Evolutionary conservation across 2,888 invertebrate species (phyloP), one percentile per base, ranked within the genome.

Genomic region (Pandemis cinnamomeana): DNA sequence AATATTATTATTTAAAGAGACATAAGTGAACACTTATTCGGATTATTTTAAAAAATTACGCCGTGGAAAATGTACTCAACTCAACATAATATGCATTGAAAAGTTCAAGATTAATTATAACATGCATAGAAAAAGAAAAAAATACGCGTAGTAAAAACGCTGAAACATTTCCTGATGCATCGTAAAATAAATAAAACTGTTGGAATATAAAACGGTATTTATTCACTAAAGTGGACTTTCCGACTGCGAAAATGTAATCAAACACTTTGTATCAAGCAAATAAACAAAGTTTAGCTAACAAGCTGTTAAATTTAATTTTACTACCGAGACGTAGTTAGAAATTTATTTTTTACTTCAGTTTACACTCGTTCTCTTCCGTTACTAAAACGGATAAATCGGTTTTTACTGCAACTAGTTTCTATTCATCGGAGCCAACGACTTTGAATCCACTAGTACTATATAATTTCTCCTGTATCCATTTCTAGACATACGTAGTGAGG

Each of bases 361-460:
- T 15, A 41, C 15, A 53, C 67, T 53, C 20, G 27, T 15, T 74
- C 66, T 67, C 71, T 74, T 74, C 74, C 74, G 70, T 71, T 74
- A 74, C 74, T 71, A 62, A 74, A 74, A 74, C 71, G 74, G 74
- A 62, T 46, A 71, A 44, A 67, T 74, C n/a, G 55, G 70, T 74
- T 74, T 74, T 74, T 74, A 42, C 70, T 8, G 13, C 42, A 36
- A 20, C 67, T 62, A 71, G 74, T 74, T 74, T 74, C 74, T 71
- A 74, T 64, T 73, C 69, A 67, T 55, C 46, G 61, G 51, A 66
- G 67, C 67, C 61, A 71, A 55, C 62, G 61, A 60, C 69, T 64
- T 63, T 48, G 58, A 27, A 73, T 72, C 62, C 42, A 53, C 15
- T 27, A 51, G 36, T 36, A 5, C 41, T 27, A 58, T 27, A 10